Evolutionary conservation across 2,797 vertebrate species (phyloP).

Genomic region (Okamejei kenojei): DNA sequence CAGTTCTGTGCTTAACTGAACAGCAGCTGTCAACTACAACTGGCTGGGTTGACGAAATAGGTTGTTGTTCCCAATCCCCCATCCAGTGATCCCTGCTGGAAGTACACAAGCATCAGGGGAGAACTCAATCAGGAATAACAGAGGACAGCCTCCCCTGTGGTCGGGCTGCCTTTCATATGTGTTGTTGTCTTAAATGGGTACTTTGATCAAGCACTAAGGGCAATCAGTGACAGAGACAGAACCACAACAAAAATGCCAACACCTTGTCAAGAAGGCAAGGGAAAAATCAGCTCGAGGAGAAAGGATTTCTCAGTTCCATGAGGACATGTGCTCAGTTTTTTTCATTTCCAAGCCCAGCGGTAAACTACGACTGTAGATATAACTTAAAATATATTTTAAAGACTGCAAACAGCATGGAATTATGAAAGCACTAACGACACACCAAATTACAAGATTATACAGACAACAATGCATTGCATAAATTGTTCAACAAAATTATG

Average conservation of each 20-base stretch:
- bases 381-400: background rate
- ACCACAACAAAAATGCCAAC: background rate
- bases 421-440: background rate
- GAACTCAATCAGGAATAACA: background rate
- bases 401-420: background rate
- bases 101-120: background rate
- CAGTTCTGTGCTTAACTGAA: background rate
- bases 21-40: background rate
- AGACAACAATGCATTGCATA: background rate
- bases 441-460: background rate
- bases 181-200: background rate
- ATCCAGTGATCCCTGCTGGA: background rate
- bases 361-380: background rate
- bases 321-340: background rate
- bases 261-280: background rate
- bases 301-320: background rate
- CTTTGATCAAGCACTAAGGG: background rate
- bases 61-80: background rate
- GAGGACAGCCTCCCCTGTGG: background rate
- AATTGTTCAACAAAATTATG: background rate
- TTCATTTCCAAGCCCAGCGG: background rate
- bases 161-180: background rate
- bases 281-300: background rate
- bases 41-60: background rate
- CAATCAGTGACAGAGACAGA: background rate